Conservation (phyloP, 2,888 invertebrate genomes). For the Glomeris marginata region DNA sequence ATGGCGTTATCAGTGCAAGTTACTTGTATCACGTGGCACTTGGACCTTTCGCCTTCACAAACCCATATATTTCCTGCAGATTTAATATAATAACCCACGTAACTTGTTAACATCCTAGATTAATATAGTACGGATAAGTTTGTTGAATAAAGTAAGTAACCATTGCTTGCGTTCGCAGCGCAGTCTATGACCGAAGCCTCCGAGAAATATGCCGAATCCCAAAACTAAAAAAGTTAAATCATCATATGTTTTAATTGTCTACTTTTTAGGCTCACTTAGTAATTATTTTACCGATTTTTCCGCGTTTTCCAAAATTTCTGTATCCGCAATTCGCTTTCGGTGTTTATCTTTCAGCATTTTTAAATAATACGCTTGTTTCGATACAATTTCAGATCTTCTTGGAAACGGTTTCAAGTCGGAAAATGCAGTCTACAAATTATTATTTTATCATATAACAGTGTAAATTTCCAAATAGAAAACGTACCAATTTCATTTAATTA, state of each 20-base stretch:
- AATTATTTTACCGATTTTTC: conserved; percentile 16
- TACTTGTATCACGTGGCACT: conserved; percentile 27
- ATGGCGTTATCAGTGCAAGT: conserved; percentile 26
- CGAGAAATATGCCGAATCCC: too few species aligned
- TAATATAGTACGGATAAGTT: background rate
- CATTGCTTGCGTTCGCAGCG: conserved; percentile 2
- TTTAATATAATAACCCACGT: conserved; percentile 7
- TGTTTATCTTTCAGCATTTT: conserved; percentile 32
- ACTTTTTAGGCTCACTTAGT: background rate
- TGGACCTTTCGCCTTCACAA: conserved; percentile 29
- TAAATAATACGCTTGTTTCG: conserved; percentile 33
- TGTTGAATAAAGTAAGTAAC: background rate
- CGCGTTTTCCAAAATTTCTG: conserved; percentile 18
- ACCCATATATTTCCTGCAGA: conserved; percentile 29
- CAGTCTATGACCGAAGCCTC: conserved; percentile 5
- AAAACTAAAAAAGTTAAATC: too few species aligned
- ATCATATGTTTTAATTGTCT: background rate
- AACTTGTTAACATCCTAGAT: background rate
- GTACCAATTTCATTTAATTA: background rate
- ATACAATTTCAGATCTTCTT: conserved; percentile 29
- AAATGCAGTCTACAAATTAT: conserved; percentile 31
- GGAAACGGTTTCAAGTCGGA: conserved; percentile 35
- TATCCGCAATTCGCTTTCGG: conserved; percentile 27
- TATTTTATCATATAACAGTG: background rate
- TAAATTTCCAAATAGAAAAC: background rate